Base-by-base conservation (phyloP, 2,888 invertebrate genomes). In the Lasioglossum lativentre region DNA sequence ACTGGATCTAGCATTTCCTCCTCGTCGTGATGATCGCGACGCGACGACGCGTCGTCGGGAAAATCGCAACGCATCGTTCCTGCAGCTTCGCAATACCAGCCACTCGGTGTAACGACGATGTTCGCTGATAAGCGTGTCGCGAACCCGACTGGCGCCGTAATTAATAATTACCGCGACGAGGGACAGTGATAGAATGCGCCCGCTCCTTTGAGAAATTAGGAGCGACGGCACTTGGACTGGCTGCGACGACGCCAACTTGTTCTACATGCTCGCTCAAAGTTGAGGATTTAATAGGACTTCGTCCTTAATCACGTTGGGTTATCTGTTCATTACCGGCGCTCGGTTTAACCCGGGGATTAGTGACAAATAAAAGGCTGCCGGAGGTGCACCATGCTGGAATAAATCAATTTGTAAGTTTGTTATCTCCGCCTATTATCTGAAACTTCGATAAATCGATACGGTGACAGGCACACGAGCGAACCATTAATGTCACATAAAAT, bases 111-210 rank as follows among this genome's bases (percentile, higher is more conserved):
- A 75, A 70, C 47, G 70, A 45, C 76, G 73, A 74, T 74, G 80
- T 84, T 70, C 52, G 8, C 30, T 76, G 85, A 85, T 86, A 86
- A 85, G 78, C 85, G 34, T 42, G 72, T 76, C 72, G 75, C 47
- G 70, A 38, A 70, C 52, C 42, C 68, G 34, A 6, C 14, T 47
- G 72, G 19, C 45, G 27, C 45, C 38, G 73, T 73, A 71, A 86
- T 85, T 85, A 85, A 86, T 85, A 76, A 78, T 72, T 38, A 5
- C 56, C 71, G 63, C 70, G 77, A 45, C 72, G 16, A 42, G 30
- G 34, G 79, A 79, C 76, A 76, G 66, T 68, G 34, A 77, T 74
- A 59, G 74, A 81, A 59, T 59, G 42, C 40, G 30, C 56, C 34
- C 56, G 63, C 68, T 38, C 42, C 38, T 70, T 80, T 77, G 77